phyloP scores from a whole-genome alignment of 2,113 vertebrate species.

The Aphyosemion australe region DNA sequence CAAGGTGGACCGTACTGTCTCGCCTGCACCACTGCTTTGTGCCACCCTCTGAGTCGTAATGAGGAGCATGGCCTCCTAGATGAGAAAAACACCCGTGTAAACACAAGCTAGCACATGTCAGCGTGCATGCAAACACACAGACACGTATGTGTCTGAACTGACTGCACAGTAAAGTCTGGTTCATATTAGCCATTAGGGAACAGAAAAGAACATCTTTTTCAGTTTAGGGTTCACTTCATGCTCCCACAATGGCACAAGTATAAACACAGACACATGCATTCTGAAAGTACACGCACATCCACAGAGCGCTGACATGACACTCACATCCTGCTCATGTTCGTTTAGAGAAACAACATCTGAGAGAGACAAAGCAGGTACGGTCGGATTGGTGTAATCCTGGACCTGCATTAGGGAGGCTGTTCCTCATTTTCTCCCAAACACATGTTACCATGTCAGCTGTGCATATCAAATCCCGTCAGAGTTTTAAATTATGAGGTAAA shows the following conservation, averaged over 20 bases:
- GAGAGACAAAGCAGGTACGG: constrained; percentile 58
- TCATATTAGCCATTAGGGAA: constrained; percentile 70
- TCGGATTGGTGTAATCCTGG: constrained; percentile 35
- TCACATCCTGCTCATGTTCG: constrained; percentile 61
- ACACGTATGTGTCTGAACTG: constrained; percentile 20
- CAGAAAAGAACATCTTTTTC: constrained; percentile 73
- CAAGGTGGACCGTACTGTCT: constrained; percentile 1
- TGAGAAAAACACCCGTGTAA: constrained; percentile 32
- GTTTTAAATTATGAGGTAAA: background rate
- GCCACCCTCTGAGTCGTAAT: constrained; percentile 61
- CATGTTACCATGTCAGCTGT: background rate
- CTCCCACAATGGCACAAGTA: constrained; percentile 58
- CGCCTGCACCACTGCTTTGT: constrained; percentile 16
- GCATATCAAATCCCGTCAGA: background rate
- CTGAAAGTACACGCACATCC: constrained; percentile 49
- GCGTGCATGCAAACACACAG: constrained; percentile 26
- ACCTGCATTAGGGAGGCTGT: constrained; percentile 25
- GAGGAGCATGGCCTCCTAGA: constrained; percentile 50
- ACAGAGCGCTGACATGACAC: constrained; percentile 51
- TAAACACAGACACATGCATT: constrained; percentile 69
- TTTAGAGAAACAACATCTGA: constrained; percentile 35
- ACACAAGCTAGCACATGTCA: constrained; percentile 19
- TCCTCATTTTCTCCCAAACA: constrained; percentile 9
- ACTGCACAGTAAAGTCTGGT: constrained; percentile 68
- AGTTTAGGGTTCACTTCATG: constrained; percentile 69